These are phyloP conservation scores for Chiloscyllium punctatum DNA, from an alignment of 2,797 vertebrate genomes.

Conservation along the genomic window DNA sequence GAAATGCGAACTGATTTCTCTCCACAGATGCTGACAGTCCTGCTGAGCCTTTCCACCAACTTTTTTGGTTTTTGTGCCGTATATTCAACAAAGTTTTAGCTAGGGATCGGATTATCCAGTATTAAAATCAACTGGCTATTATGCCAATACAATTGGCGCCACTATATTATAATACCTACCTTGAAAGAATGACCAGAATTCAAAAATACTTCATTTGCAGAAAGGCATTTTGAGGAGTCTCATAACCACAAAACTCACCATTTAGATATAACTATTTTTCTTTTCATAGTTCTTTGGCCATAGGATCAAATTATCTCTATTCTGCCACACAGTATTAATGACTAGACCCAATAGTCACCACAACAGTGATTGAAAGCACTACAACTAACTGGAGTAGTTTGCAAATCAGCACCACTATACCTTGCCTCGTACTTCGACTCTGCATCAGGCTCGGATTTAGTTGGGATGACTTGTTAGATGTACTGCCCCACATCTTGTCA, in stretches of 20 bases:
- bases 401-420: slow-evolving; percentile 50
- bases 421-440: slow-evolving; percentile 62
- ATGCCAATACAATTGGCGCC: no score
- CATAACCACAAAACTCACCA: background rate
- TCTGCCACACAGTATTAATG: background rate
- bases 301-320: background rate
- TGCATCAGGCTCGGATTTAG: slow-evolving; percentile 54
- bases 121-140: no score
- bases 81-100: no score
- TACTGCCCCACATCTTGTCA: slow-evolving; percentile 74
- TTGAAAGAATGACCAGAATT: background rate
- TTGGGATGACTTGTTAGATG: slow-evolving; percentile 61
- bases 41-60: no score
- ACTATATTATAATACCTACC: no score
- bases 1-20: no score
- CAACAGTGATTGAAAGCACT: background rate
- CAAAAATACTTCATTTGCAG: background rate
- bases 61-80: no score
- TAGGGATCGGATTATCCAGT: no score
- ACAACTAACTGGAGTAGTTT: background rate
- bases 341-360: background rate
- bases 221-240: background rate
- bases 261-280: background rate
- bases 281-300: background rate
- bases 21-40: no score